A percentile compares a stretch with the other conserved stretches of the same genome.
phyloP scores from a whole-genome alignment of 2,888 invertebrate genomes.

The Tipula confusa region DNA sequence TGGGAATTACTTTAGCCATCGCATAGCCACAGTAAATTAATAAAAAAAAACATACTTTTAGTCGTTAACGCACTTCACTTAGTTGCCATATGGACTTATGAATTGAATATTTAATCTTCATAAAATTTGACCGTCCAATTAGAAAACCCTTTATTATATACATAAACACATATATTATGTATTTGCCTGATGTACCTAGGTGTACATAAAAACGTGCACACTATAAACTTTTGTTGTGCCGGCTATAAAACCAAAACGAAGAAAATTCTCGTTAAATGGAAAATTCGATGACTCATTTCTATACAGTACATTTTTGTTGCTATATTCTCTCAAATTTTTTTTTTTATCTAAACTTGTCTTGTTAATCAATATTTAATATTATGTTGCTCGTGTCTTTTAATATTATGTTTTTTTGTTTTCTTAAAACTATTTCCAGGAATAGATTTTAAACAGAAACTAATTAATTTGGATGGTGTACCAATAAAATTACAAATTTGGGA shows the following conservation, averaged over 20 bases:
- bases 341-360: background rate
- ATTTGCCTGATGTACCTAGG: background rate
- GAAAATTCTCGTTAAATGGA: background rate
- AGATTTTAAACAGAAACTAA: conserved; percentile 86
- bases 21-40: too few species aligned
- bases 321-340: too few species aligned
- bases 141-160: too few species aligned
- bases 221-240: background rate
- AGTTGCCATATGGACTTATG: too few species aligned
- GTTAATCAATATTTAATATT: background rate
- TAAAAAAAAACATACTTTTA: too few species aligned
- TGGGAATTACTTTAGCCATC: too few species aligned
- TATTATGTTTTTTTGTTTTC: background rate
- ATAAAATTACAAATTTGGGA: conserved; percentile 74
- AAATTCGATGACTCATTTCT: background rate
- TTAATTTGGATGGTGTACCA: conserved; percentile 78
- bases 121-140: too few species aligned
- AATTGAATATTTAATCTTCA: too few species aligned
- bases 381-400: background rate
- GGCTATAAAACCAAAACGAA: background rate
- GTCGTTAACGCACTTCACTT: too few species aligned
- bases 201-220: background rate
- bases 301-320: background rate
- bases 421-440: conserved; percentile 65
- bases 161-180: too few species aligned